Base-by-base conservation (phyloP, 2,113 vertebrate species). In the Mystacornis crossleyi region DNA sequence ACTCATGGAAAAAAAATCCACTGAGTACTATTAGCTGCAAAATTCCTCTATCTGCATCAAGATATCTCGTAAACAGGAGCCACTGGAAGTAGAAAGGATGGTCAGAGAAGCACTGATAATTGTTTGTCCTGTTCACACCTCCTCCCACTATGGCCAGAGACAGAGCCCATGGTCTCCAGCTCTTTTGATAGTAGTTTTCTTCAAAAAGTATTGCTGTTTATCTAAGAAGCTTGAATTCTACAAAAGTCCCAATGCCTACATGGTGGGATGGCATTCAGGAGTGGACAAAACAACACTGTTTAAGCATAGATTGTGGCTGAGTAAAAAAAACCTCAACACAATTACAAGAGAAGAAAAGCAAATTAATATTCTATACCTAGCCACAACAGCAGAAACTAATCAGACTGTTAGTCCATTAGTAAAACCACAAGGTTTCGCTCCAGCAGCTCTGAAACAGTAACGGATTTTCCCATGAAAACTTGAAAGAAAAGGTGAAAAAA, bases 401-500 rank as follows among this genome's bases (percentile, higher is more conserved):
- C 64, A 86, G 80, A 67, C 24, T 84, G 11, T 18, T 79, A 90
- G 48, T 33, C 94, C 83, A 89, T 88, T 90, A 90, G 78, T 72
- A 93, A 96, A 97, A 81, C 25, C 58, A 90, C 57, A 77, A 70
- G 23, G 77, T 96, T 90, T 90, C 84, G 93, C 89, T 93, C 62
- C 62, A 94, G 78, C 88, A 96, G 82, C 38, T 90, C 71, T 87
- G 77, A 90, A 89, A 73, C 45, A 92, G 82, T 89, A 95, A 95
- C 87, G 62, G 29, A 67, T 82, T 96, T 91, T 93, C 91, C 80
- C 95, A 96, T 50, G 90, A 96, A 97, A 93, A 95, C 78, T 81
- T 98, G 73, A 96, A 97, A 96, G 92, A 90, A 86, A 95, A 94
- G 90, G 96, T 95, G 90, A 94, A 97, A n/a, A n/a, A n/a, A n/a